A percentile compares a stretch with the other conserved stretches of the same genome.
Conservation (phyloP, 2,797 vertebrate species). For the Poecile montanus region DNA sequence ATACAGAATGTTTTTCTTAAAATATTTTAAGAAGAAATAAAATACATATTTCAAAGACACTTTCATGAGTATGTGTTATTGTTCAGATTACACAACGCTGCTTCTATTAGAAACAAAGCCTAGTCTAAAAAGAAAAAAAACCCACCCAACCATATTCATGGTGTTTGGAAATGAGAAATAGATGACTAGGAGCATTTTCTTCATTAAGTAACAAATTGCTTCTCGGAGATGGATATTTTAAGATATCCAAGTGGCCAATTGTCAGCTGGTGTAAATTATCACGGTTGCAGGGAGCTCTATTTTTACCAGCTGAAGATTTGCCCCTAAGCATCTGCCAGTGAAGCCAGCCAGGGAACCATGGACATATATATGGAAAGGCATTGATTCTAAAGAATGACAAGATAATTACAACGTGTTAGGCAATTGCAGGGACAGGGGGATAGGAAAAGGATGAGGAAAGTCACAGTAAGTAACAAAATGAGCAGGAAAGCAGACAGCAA, state of each 20-base stretch:
- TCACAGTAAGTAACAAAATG: not conserved
- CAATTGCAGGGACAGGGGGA: not conserved
- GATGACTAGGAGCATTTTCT: not conserved
- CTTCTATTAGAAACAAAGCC: constrained; percentile 13
- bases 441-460: not conserved
- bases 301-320: constrained; percentile 47
- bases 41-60: not conserved
- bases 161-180: constrained; percentile 5
- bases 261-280: constrained; percentile 30
- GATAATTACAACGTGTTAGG: not conserved
- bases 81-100: not conserved
- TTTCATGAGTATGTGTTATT: not conserved
- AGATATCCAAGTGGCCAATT: not conserved
- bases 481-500: not conserved
- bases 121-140: not conserved
- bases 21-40: constrained; percentile 12
- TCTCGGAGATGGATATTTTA: constrained; percentile 35
- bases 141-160: not conserved
- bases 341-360: not conserved
- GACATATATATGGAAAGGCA: not conserved
- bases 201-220: constrained; percentile 12
- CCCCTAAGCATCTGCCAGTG: constrained; percentile 15
- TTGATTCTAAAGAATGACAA: not conserved
- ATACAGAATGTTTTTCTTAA: not conserved
- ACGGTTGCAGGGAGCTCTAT: not conserved